Evolutionary conservation across 2,797 vertebrate species (phyloP), one percentile per base, ranked within the genome.

Genomic region (Zonotrichia albicollis): DNA sequence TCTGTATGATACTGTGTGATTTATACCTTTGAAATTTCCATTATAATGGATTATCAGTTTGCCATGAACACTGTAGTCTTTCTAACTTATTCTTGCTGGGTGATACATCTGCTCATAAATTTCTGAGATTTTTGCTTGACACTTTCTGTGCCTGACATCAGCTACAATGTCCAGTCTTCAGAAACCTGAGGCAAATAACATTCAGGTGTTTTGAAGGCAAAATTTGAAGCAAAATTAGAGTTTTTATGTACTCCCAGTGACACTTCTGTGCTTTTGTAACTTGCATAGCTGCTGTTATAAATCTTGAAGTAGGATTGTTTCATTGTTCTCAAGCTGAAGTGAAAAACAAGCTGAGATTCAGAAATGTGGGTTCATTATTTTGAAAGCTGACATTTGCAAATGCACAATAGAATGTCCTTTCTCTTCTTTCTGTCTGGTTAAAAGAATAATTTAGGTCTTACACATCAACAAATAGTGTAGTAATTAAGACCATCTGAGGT

Each of bases 331-430:
- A 67, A 86, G 51, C 32, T 42, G 43, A 53, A 89, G 26, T 55
- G 84, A 77, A 93, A 92, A 95, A 72, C 72, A 92, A 93, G 54
- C 42, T 84, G 74, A 88, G 75, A 75, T 67, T 87, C 71, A 93
- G 74, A 82, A 82, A 50, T 86, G 27, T 43, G 74, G 42, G 16
- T 60, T 66, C 46, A 20, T 67, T 66, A 76, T 93, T 95, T 91
- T 84, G 70, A 82, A 91, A 86, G 64, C 29, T 96, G 94, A 78
- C 89, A 89, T 95, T 95, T 95, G 23, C 46, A 85, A 80, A 83
- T 21, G 29, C 81, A 85, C 46, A 94, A 85, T 83, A 89, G 65
- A 68, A 91, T 84, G 53, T 11, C n/a, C 7, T 46, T 68, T 75
- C 16, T 72, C 45, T 75, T 67, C 42, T 62, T 79, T 79, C 34